phyloP scores from a whole-genome alignment of 2,797 vertebrate species.

The Parauchenoglanis ngamensis region DNA sequence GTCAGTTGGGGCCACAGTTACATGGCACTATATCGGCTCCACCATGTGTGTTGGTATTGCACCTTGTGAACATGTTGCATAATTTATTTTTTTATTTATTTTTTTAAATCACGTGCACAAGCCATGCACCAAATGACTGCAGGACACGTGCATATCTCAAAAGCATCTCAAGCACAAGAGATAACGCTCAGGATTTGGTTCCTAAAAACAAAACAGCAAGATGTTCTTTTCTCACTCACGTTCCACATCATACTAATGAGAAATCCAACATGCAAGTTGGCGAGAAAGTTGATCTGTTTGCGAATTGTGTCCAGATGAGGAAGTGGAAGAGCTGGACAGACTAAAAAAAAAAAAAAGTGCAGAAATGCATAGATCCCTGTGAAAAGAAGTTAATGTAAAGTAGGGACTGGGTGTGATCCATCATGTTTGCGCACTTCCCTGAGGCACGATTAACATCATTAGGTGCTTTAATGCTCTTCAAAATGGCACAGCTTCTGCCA shows the following conservation, averaged over 20 bases:
- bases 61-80: not conserved
- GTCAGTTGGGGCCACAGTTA: not conserved
- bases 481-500: not conserved
- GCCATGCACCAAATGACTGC: not conserved
- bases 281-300: not conserved
- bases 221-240: not conserved
- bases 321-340: not conserved
- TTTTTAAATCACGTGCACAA: not conserved
- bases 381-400: not conserved
- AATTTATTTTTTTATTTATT: not conserved
- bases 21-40: not conserved
- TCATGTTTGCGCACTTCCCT: constrained; percentile 9
- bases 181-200: too few relatives aligned
- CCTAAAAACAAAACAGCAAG: too few relatives aligned
- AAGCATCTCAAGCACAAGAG: too few relatives aligned
- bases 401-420: not conserved
- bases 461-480: not conserved
- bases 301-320: not conserved
- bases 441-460: constrained; percentile 20
- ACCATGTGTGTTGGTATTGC: not conserved
- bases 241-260: not conserved
- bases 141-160: not conserved
- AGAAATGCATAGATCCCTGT: not conserved
- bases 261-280: not conserved
- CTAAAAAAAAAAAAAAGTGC: not conserved